Conservation (phyloP, 2,888 invertebrate species). For the Onchidella celtica region DNA sequence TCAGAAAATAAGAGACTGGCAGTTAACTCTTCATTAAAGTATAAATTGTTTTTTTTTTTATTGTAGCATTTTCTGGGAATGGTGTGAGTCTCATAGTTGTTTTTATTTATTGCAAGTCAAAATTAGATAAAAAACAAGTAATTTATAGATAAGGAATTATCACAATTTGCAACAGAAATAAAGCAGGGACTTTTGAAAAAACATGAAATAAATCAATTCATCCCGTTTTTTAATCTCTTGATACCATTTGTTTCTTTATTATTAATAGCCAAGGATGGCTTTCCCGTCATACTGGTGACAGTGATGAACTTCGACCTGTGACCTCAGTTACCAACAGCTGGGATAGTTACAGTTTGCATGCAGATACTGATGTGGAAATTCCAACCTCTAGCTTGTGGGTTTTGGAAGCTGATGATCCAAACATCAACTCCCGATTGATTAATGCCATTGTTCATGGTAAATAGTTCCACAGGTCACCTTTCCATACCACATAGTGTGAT, state of each 20-base stretch:
- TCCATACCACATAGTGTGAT: no score
- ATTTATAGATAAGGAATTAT: no score
- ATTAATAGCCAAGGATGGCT: conserved; percentile 60
- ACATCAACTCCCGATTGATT: conserved; percentile 71
- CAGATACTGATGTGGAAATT: conserved; percentile 63
- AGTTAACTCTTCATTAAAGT: no score
- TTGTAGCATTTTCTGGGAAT: no score
- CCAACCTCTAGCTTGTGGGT: conserved; percentile 76
- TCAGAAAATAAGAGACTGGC: no score
- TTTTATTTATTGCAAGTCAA: no score
- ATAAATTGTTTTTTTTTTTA: no score
- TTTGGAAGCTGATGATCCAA: conserved; percentile 74
- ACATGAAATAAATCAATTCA: neutral
- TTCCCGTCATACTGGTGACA: conserved; percentile 64
- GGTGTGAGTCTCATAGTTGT: no score
- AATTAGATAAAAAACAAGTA: no score
- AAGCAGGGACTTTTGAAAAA: neutral
- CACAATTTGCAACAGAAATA: neutral
- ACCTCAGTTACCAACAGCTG: conserved; percentile 71
- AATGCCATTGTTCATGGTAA: conserved; percentile 78
- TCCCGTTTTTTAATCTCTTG: no score
- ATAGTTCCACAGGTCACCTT: no score
- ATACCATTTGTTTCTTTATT: no score
- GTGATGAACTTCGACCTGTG: conserved; percentile 69
- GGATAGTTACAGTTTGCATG: conserved; percentile 66